These are phyloP conservation scores for Morelia viridis DNA, from an alignment of 2,797 vertebrate genomes.

Conservation along the genomic window DNA sequence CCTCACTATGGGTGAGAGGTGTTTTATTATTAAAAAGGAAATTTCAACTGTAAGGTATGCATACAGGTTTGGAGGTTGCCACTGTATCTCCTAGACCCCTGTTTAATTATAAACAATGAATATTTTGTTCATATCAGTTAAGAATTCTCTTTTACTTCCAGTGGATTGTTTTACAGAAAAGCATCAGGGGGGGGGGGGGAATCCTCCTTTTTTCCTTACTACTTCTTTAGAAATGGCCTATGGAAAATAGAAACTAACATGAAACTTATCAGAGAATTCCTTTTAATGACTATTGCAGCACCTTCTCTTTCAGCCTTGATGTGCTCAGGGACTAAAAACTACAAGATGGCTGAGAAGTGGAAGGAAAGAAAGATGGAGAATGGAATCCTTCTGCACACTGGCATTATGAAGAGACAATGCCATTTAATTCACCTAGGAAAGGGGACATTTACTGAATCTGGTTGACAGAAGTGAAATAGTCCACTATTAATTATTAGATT, in stretches of 20 bases:
- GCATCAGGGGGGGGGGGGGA: not conserved
- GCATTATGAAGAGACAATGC: not conserved
- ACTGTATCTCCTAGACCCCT: not conserved
- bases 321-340: not conserved
- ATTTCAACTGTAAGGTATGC: not conserved
- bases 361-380: not conserved
- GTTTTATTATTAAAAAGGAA: not conserved
- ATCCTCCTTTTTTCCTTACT: not conserved
- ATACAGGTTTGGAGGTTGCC: not conserved
- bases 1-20: not conserved
- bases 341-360: not conserved
- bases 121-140: not conserved
- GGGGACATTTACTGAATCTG: not conserved
- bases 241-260: not conserved
- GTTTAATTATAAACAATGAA: not conserved
- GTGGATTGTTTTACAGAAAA: constrained; percentile 1
- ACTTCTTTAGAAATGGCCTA: not conserved
- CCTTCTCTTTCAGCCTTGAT: not conserved
- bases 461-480: not conserved
- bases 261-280: not conserved
- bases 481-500: not conserved
- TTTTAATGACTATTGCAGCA: not conserved
- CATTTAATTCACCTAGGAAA: not conserved
- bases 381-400: not conserved
- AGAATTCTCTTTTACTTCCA: not conserved